Conservation (phyloP, 1,140 invertebrate genomes). For the Phymorhynchus buccinoides region DNA sequence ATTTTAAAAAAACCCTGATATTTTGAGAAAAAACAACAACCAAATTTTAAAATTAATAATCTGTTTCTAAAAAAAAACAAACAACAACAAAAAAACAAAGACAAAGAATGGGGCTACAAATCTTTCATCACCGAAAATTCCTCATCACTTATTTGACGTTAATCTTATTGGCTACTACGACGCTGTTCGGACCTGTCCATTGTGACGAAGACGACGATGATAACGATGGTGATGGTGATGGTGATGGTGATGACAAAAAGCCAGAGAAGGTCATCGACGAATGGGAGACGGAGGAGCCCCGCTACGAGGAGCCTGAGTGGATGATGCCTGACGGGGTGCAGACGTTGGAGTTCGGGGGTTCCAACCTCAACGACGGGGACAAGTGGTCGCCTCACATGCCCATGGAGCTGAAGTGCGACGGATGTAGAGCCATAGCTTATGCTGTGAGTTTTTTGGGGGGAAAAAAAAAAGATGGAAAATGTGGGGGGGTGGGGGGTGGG, state of each 20-base stretch:
- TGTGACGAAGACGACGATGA: neutral
- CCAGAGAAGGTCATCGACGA: neutral
- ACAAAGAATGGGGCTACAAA: no score
- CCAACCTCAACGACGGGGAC: slow-evolving; percentile 68
- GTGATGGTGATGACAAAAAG: neutral
- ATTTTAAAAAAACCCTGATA: no score
- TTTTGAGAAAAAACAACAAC: no score
- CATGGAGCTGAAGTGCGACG: slow-evolving; percentile 68
- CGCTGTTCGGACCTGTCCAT: neutral
- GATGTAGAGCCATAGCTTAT: slow-evolving; percentile 64
- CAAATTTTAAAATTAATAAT: no score
- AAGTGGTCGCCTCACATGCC: slow-evolving; percentile 66
- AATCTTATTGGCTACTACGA: no score
- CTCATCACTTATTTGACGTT: no score
- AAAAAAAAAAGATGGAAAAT: no score
- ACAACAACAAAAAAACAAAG: no score
- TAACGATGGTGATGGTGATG: neutral
- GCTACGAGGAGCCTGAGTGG: neutral
- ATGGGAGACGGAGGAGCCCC: neutral
- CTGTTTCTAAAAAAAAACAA: no score
- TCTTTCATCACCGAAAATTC: no score
- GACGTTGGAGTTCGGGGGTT: slow-evolving; percentile 51
- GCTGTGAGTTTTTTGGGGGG: slow-evolving; percentile 53
- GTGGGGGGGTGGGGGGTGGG: no score
- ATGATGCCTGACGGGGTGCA: neutral